A percentile compares a stretch with the other conserved stretches of the same genome.
phyloP scores from a whole-genome alignment of 1,140 invertebrate species.

The Charaxes varanes region DNA sequence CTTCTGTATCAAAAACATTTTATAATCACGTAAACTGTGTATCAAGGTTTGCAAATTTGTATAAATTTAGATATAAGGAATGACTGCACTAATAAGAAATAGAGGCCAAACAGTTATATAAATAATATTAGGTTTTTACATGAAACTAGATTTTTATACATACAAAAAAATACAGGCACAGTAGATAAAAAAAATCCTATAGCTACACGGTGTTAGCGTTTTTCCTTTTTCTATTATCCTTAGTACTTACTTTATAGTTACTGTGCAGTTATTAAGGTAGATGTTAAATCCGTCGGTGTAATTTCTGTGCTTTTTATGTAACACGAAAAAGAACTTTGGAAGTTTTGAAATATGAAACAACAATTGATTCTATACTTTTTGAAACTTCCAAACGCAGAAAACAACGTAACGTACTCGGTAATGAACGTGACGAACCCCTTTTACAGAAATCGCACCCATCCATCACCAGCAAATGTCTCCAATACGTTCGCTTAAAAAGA shows the following conservation, averaged over 20 bases:
- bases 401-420: conserved; percentile 17
- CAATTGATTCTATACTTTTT: background rate
- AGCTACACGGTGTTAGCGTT: conserved; percentile 19
- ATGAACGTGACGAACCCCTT: conserved; percentile 25
- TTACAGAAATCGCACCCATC: conserved; percentile 73
- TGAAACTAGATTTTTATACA: conserved; percentile 14
- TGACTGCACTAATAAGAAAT: conserved; percentile 9
- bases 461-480: conserved; percentile 71
- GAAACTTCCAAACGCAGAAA: conserved; percentile 22
- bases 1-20: background rate
- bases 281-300: conserved; percentile 11
- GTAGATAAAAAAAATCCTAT: conserved; percentile 17
- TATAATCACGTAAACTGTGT: conserved; percentile 1
- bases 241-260: background rate
- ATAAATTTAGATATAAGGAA: conserved; percentile 12
- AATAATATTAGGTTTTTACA: conserved; percentile 9
- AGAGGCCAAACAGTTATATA: conserved; percentile 10
- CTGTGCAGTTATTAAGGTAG: background rate
- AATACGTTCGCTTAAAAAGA: conserved; percentile 66
- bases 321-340: no score
- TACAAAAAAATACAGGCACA: conserved; percentile 18
- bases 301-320: conserved; percentile 20
- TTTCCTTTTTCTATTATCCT: conserved; percentile 7
- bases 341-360: conserved; percentile 3
- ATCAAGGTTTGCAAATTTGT: conserved; percentile 2